A percentile compares a stretch with the other conserved stretches of the same genome.
Evolutionary conservation across 2,113 vertebrate species (phyloP).

Genomic region (Hystrix brachyura): DNA sequence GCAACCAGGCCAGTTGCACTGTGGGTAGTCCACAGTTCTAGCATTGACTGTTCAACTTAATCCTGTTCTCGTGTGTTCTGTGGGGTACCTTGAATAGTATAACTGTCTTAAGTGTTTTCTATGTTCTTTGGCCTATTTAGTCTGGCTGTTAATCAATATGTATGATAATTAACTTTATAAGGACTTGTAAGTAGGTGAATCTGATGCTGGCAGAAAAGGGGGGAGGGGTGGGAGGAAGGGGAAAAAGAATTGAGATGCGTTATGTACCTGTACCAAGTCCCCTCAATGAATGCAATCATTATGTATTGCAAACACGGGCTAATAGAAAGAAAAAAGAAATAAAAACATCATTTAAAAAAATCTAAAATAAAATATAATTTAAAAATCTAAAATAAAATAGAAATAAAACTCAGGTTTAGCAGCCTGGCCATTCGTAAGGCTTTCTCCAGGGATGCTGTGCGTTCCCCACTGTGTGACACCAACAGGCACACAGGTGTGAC

Average conservation of each 20-base stretch:
- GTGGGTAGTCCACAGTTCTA: not conserved
- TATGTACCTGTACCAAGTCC: not conserved
- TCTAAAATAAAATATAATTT: too few species aligned
- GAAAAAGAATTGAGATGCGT: not conserved
- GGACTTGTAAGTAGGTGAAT: not conserved
- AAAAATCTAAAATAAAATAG: not conserved
- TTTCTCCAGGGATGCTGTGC: not conserved
- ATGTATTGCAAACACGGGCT: not conserved
- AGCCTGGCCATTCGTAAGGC: not conserved
- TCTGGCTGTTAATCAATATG: not conserved
- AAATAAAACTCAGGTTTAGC: slow-evolving; percentile 7
- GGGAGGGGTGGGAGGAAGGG: not conserved
- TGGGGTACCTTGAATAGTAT: not conserved
- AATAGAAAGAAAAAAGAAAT: not conserved
- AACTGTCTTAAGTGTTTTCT: not conserved
- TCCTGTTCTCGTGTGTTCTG: not conserved
- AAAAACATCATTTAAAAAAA: not conserved
- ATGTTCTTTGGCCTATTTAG: not conserved
- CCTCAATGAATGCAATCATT: not conserved
- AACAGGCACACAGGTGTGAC: not conserved
- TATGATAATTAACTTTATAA: not conserved
- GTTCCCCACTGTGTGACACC: not conserved
- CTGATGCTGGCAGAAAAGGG: not conserved
- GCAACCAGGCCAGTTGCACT: not conserved
- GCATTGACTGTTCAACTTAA: not conserved